These are phyloP conservation scores for Lepisosteus osseus DNA, from an alignment of 2,113 vertebrate species.

Conservation along the genomic window DNA sequence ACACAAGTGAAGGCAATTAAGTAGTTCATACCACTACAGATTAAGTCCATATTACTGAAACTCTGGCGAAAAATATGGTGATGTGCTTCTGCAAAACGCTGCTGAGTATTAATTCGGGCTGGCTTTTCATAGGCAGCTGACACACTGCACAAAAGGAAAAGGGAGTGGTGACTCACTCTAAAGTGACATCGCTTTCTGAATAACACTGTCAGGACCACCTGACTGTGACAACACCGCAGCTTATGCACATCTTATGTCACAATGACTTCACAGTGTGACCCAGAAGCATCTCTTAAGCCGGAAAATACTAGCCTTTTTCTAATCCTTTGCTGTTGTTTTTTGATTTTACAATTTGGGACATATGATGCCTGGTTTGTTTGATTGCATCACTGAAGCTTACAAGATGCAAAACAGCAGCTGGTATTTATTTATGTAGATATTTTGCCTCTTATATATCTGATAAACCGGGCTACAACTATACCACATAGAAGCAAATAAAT, in stretches of 20 bases:
- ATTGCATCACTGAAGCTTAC: background rate
- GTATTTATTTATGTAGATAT: too few relatives aligned
- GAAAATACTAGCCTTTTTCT: background rate
- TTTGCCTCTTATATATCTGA: too few relatives aligned
- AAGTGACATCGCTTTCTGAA: background rate
- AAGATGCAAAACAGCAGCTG: too few relatives aligned
- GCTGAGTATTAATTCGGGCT: background rate
- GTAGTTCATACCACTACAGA: too few relatives aligned
- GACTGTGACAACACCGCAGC: background rate
- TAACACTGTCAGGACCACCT: background rate
- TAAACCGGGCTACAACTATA: too few relatives aligned
- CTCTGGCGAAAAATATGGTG: background rate
- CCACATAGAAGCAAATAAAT: too few relatives aligned
- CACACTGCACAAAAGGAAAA: constrained; percentile 2
- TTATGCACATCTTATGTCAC: background rate
- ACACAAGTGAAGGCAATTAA: too few relatives aligned
- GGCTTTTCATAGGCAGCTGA: background rate
- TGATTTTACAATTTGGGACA: background rate
- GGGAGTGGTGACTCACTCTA: constrained; percentile 3
- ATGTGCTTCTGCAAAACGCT: background rate
- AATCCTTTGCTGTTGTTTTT: background rate
- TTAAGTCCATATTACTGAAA: too few relatives aligned
- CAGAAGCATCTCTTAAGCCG: constrained; percentile 2
- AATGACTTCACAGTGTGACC: constrained; percentile 11
- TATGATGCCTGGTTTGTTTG: background rate